Percentiles rank a stretch among this genome's conserved stretches.
Evolutionary conservation across 2,797 vertebrate genomes (phyloP).

Genomic region (Micrastur ruficollis): DNA sequence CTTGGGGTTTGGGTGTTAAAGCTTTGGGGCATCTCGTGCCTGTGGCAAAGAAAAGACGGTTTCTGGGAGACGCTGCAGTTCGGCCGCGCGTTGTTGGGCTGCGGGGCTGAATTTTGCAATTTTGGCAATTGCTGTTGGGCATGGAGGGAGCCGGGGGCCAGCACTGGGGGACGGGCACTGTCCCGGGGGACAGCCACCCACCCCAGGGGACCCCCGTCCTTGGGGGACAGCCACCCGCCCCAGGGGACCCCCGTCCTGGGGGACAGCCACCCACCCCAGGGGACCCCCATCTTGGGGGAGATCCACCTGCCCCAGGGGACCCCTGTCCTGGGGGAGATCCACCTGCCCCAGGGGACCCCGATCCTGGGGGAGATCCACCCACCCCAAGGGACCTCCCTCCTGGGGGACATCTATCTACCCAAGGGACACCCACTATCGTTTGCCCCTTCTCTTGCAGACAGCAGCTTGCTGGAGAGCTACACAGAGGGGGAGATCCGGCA

Average conservation of each 20-base stretch:
- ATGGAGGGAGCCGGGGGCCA: background rate
- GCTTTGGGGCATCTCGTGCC: background rate
- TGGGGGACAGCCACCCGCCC: too few relatives aligned
- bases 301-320: accelerated
- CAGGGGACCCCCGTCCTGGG: background rate
- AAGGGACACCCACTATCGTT: background rate
- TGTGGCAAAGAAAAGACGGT: background rate
- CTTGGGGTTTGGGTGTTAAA: background rate
- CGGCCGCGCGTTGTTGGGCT: accelerated
- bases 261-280: accelerated
- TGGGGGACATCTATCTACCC: accelerated
- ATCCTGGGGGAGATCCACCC: accelerated
- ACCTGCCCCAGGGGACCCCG: accelerated
- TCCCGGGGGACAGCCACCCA: accelerated
- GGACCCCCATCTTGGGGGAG: accelerated
- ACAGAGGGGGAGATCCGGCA: constrained; percentile 89
- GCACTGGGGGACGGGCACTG: accelerated
- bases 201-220: background rate
- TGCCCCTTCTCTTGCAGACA: constrained; percentile 60
- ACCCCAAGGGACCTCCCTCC: accelerated
- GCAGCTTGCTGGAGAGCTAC: constrained; percentile 90
- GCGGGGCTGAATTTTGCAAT: background rate
- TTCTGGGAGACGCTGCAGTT: background rate
- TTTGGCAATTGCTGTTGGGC: background rate
- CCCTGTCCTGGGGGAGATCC: background rate